phyloP scores from a whole-genome alignment of 2,888 invertebrate genomes.

The Phengaris alcon region DNA sequence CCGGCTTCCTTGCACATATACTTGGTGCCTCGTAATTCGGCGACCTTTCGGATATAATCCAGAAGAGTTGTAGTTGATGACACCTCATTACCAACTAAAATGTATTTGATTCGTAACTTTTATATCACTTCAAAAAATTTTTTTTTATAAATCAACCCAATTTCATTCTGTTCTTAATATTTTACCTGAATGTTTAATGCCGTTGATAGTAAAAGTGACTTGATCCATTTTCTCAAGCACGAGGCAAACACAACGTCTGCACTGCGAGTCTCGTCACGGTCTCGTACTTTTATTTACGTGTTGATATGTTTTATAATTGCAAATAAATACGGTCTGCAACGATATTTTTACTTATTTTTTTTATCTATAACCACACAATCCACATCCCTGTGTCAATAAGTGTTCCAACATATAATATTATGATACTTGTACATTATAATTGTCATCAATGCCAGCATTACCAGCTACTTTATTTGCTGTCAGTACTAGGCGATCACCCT shows the following conservation, averaged over 20 bases:
- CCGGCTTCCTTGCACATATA: constrained; percentile 86
- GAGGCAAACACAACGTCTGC: not conserved
- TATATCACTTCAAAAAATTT: too few relatives aligned
- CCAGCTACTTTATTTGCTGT: not conserved
- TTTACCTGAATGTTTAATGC: constrained; percentile 15
- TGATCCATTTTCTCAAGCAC: not conserved
- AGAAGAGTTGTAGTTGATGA: constrained; percentile 73
- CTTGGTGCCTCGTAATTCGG: constrained; percentile 83
- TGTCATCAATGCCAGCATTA: not conserved
- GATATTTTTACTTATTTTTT: not conserved
- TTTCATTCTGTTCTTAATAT: not conserved
- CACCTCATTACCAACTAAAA: constrained; percentile 56
- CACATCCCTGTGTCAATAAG: too few relatives aligned
- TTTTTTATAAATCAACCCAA: too few relatives aligned
- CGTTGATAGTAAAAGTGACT: constrained; percentile 14
- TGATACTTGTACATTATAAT: too few relatives aligned
- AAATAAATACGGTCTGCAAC: not conserved
- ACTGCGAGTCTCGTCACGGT: not conserved
- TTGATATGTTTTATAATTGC: not conserved
- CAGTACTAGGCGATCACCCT: not conserved
- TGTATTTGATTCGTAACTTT: not conserved
- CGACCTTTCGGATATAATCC: constrained; percentile 79
- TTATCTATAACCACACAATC: too few relatives aligned
- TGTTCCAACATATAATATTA: too few relatives aligned
- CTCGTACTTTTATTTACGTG: not conserved